Percentiles rank a stretch among this genome's conserved stretches.
Evolutionary conservation across 1,140 invertebrate species (phyloP).

Genomic region (Zophobas atratus): DNA sequence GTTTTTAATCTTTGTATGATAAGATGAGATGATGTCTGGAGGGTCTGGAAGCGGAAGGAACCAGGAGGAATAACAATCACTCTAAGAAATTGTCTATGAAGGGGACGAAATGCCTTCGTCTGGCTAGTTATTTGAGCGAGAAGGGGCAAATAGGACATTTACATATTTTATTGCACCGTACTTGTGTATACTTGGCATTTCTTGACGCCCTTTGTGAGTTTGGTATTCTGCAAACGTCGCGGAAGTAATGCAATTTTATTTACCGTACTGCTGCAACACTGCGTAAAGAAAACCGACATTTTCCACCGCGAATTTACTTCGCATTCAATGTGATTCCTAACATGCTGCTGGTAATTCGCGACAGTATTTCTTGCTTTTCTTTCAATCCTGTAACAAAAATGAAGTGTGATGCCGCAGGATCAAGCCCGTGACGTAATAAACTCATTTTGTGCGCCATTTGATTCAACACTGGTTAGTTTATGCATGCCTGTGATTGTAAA

Average conservation of each 20-base stretch:
- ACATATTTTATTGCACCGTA: slow-evolving; percentile 60
- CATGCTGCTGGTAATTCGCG: background rate
- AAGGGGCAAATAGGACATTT: slow-evolving; percentile 58
- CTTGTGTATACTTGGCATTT: slow-evolving; percentile 54
- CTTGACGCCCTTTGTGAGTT: slow-evolving; percentile 50
- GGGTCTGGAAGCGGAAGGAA: slow-evolving; percentile 52
- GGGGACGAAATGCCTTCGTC: slow-evolving; percentile 50
- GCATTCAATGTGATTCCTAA: background rate
- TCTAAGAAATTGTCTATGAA: slow-evolving; percentile 56
- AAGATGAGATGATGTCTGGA: slow-evolving; percentile 55
- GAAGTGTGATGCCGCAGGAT: no score
- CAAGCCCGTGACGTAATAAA: background rate
- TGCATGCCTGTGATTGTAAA: slow-evolving; percentile 21
- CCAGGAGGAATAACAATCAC: slow-evolving; percentile 56
- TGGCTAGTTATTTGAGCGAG: slow-evolving; percentile 56
- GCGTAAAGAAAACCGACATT: slow-evolving; percentile 31
- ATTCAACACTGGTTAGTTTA: background rate
- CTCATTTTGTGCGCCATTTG: slow-evolving; percentile 19
- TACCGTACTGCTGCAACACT: slow-evolving; percentile 45
- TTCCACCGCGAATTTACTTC: slow-evolving; percentile 9
- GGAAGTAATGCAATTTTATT: slow-evolving; percentile 58
- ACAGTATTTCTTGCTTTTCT: background rate
- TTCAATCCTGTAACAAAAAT: background rate
- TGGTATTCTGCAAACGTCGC: slow-evolving; percentile 53
- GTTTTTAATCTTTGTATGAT: slow-evolving; percentile 56